Evolutionary conservation across 2,888 invertebrate species (phyloP), one percentile per base, ranked within the genome.

Genomic region (Dione vanillae): DNA sequence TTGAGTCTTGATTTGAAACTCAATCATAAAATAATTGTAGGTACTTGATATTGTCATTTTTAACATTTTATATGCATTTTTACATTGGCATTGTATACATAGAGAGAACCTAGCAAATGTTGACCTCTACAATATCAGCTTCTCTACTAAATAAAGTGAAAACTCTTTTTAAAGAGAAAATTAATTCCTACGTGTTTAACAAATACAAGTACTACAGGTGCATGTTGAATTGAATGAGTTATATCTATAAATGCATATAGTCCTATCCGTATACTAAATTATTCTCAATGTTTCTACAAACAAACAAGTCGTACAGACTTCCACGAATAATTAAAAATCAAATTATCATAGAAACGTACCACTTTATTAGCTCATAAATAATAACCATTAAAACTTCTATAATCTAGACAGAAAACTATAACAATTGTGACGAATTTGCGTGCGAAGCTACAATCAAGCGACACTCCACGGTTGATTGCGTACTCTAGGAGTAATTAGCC

Each of bases 401-500:
- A 68, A 68, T 62, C 45, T 54, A 64, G 54, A 37, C 62, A 62
- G 54, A 69, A 67, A 69, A 52, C 43, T 69, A 45, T 56, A 64
- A 54, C 54, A 64, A 62, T 68, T 54, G 68, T 45, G 62, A 64
- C 12, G 56, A 80, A 78, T 79, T 85, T 65, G 86, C 85, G 82
- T 86, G 85, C 75, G 70, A 72, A 77, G 73, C 75, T 74, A 78
- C 80, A 81, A 84, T 87, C 84, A 82, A 74, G 81, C 80, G 84
- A 84, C 84, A 82, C 79, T 80, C 78, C 78, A 76, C 79, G 78
- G 82, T 81, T 84, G 79, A 85, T 82, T 81, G 79, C 80, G 77
- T 77, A 76, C 78, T 78, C 76, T 75, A 77, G 76, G 73, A 77
- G 77, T 79, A 76, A 79, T 76, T 75, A 74, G 70, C 67, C 64